Base-by-base conservation (phyloP, 2,113 vertebrate genomes). In the Salvelinus namaycush region DNA sequence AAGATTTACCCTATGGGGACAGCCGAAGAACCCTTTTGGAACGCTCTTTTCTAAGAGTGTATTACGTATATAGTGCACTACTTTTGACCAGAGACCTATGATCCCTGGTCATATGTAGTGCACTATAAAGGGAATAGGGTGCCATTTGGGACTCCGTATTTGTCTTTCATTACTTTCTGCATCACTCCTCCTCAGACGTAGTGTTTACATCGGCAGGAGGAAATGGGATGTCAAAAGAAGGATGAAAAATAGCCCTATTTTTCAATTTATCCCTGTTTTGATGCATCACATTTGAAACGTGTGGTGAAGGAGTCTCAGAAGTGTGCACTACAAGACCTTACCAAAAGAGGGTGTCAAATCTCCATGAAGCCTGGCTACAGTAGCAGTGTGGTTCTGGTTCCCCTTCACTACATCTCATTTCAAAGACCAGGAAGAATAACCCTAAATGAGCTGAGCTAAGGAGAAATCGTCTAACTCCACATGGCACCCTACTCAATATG, bases 281-380 rank as follows among this genome's bases (percentile, higher is more conserved):
- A 77, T 72, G 12, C 31, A 44, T 62, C 60, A 69, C 3, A 72
- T 74, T 75, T 18, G 65, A 68, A 3, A 2, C 4, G 70, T 4
- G 31, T 72, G 24, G n/a, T 6, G 12, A n/a, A 68, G 48, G 48
- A 31, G 16, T 27, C 27, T 62, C 27, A 26, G 54, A 82, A 22
- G 62, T 68, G 26, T 70, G 78, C 66, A 79, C 66, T 68, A 29
- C 26, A 44, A 48, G 67, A 51, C 26, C 27, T 44, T 48, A 57
- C 84, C 75, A 83, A 77, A 79, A 87, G 49, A 83, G 75, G 70
- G 54, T 27, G 76, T 76, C 64, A 70, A 59, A 68, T 81, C 68
- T 66, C 54, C 54, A 39, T 78, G 39, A 51, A 74, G 22, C 51
- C 66, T 68, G 64, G 22, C 29, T 16, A 29, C 27, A 67, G 3